Evolutionary conservation across 30 jellyfish, hydroid and myxozoan genomes (phyloP).

Genomic region (Turritopsis dohrnii): DNA sequence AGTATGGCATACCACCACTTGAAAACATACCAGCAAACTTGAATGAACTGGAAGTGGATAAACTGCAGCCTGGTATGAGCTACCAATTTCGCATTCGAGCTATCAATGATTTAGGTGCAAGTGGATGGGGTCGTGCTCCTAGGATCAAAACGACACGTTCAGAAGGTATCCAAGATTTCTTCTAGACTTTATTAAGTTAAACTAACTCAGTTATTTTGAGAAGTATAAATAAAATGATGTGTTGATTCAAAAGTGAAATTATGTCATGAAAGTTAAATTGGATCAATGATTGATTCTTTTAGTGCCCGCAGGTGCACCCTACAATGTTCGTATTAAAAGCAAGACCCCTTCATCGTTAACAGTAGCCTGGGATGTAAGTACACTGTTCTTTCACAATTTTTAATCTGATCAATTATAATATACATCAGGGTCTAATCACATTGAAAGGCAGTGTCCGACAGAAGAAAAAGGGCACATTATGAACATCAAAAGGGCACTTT

Average conservation of each 20-base stretch:
- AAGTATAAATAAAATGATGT: background rate
- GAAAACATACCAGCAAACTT: conserved; percentile 35
- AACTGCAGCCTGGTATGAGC: conserved; percentile 54
- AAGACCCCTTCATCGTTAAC: conserved; percentile 57
- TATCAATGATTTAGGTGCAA: conserved; percentile 78
- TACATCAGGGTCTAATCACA: too few relatives aligned
- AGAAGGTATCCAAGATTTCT: conserved; percentile 33
- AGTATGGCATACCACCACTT: conserved; percentile 29
- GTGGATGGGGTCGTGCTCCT: conserved; percentile 77
- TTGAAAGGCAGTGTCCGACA: too few relatives aligned
- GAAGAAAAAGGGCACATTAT: too few relatives aligned
- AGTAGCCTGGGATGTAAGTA: conserved; percentile 82
- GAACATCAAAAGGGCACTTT: too few relatives aligned
- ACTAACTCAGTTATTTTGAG: background rate
- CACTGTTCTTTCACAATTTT: background rate
- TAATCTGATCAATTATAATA: background rate
- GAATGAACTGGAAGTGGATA: conserved; percentile 40
- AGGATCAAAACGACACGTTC: conserved; percentile 41
- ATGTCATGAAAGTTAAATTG: too few relatives aligned
- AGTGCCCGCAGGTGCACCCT: conserved; percentile 87
- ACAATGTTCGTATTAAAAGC: conserved; percentile 48
- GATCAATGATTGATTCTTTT: too few relatives aligned
- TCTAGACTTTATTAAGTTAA: background rate
- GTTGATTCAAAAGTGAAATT: background rate
- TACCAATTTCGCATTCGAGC: conserved; percentile 83